phyloP scores from a whole-genome alignment of 1,140 invertebrate species.

The Zaprionus davidi region DNA sequence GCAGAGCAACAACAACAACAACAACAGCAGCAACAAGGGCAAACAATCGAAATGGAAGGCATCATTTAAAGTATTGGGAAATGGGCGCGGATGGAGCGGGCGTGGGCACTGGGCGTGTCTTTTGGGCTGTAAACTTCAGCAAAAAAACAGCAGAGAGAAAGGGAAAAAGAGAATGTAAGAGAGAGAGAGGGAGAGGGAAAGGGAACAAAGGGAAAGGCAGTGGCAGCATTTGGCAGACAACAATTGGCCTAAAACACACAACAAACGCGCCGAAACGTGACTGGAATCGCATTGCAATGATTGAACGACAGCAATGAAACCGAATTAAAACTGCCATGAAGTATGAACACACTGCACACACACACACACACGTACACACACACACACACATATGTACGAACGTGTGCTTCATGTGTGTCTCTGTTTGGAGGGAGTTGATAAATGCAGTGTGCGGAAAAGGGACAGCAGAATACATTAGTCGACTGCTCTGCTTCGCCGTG shows the following conservation, averaged over 20 bases:
- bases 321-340: slow-evolving; percentile 74
- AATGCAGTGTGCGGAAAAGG: background rate
- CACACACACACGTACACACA: background rate
- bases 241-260: slow-evolving; percentile 55
- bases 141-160: slow-evolving; percentile 9
- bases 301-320: slow-evolving; percentile 68
- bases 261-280: slow-evolving; percentile 71
- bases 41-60: slow-evolving; percentile 29
- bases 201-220: slow-evolving; percentile 4
- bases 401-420: background rate
- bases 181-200: background rate
- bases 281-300: slow-evolving; percentile 73
- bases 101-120: slow-evolving; percentile 17
- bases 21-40: slow-evolving; percentile 13
- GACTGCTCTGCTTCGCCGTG: slow-evolving; percentile 19
- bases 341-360: slow-evolving; percentile 44
- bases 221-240: slow-evolving; percentile 37
- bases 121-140: slow-evolving; percentile 40
- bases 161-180: background rate
- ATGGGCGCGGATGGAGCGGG: background rate
- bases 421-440: slow-evolving; percentile 24
- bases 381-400: background rate
- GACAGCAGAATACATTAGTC: slow-evolving; percentile 67
- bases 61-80: slow-evolving; percentile 34
- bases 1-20: slow-evolving; percentile 15